Percentiles rank a stretch among this genome's conserved stretches.
Evolutionary conservation across 2,797 vertebrate genomes (phyloP).

Genomic region (Eospalax fontanierii): DNA sequence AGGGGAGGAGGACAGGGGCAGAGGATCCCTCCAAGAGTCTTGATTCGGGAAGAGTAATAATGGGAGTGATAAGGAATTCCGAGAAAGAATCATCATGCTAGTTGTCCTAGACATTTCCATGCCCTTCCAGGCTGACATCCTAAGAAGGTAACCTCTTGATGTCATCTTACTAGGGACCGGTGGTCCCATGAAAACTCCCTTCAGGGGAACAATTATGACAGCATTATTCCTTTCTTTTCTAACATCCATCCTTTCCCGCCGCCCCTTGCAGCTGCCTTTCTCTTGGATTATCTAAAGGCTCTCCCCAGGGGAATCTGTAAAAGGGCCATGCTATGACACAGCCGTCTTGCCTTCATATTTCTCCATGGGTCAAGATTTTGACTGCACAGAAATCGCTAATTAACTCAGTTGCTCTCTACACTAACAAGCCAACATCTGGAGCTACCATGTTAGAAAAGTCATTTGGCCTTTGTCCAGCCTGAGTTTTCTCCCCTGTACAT

Average conservation of each 20-base stretch:
- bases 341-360: constrained; percentile 1
- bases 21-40: constrained; percentile 37
- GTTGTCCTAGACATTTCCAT: not conserved
- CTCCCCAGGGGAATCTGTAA: not conserved
- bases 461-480: constrained; percentile 12
- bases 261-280: not conserved
- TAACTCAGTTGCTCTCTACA: constrained; percentile 64
- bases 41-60: constrained; percentile 30
- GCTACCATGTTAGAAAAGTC: constrained; percentile 50
- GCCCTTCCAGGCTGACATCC: not conserved
- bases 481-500: not conserved
- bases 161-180: not conserved
- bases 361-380: constrained; percentile 4
- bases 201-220: not conserved
- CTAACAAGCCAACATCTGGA: constrained; percentile 73
- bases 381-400: constrained; percentile 66
- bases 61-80: not conserved
- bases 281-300: not conserved
- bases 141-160: not conserved
- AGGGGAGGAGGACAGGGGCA: not conserved
- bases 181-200: not conserved
- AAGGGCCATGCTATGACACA: no score
- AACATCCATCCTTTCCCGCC: not conserved
- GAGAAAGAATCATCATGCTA: not conserved
- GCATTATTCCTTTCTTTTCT: not conserved